These are phyloP conservation scores for Mastacembelus armatus DNA, from an alignment of 2,797 vertebrate species.

Conservation along the genomic window DNA sequence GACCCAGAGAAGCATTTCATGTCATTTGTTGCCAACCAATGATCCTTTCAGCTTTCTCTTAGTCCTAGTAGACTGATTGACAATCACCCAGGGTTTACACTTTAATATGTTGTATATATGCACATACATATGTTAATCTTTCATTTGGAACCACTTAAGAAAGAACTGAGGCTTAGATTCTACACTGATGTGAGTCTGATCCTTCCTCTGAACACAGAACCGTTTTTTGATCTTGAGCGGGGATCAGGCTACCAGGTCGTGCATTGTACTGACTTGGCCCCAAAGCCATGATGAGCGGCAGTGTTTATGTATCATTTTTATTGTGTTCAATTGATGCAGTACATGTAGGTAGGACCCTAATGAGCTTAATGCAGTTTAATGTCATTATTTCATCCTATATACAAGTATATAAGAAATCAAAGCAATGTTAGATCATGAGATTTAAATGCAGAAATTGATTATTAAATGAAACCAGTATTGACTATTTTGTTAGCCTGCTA, in stretches of 20 bases:
- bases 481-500: conserved; percentile 15
- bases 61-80: conserved; percentile 52
- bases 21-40: conserved; percentile 15
- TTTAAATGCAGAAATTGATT: conserved; percentile 2
- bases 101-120: conserved; percentile 74
- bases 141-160: conserved; percentile 51
- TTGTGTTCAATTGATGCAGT: not conserved
- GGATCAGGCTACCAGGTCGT: not conserved
- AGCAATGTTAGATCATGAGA: conserved; percentile 2
- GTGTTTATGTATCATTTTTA: not conserved
- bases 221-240: conserved; percentile 31
- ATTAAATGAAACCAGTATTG: conserved; percentile 18
- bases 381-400: not conserved
- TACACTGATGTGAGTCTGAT: not conserved
- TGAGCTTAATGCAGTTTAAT: conserved; percentile 11
- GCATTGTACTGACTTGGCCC: not conserved
- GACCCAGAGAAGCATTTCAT: not conserved
- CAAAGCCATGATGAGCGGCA: not conserved
- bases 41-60: conserved; percentile 17
- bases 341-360: not conserved
- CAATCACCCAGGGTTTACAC: conserved; percentile 48
- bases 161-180: conserved; percentile 42
- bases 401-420: conserved; percentile 8
- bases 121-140: conserved; percentile 70
- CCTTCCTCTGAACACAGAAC: conserved; percentile 8